These are phyloP conservation scores for Caracal caracal DNA, from an alignment of 2,113 vertebrate genomes.

Conservation along the genomic window DNA sequence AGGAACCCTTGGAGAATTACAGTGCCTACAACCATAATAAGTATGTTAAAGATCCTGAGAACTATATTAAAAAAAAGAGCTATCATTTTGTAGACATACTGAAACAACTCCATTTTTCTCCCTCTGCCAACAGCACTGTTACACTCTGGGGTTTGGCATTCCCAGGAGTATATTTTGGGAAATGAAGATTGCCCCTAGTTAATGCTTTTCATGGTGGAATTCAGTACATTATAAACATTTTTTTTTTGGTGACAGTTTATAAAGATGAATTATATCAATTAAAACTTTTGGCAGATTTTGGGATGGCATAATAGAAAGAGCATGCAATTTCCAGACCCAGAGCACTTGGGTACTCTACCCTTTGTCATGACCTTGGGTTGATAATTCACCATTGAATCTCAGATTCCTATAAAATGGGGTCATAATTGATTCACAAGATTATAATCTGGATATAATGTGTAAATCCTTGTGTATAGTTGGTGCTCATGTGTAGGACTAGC, in stretches of 20 bases:
- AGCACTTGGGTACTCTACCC: background rate
- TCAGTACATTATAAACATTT: slow-evolving; percentile 26
- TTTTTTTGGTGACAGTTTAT: background rate
- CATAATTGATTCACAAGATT: background rate
- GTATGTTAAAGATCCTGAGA: background rate
- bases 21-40: background rate
- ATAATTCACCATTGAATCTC: background rate
- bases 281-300: slow-evolving; percentile 12
- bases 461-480: background rate
- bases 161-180: background rate
- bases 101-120: background rate
- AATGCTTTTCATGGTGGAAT: slow-evolving; percentile 17
- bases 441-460: background rate
- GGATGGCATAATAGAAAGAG: background rate
- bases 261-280: slow-evolving; percentile 13
- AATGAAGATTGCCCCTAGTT: background rate
- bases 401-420: background rate
- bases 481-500: background rate
- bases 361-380: background rate
- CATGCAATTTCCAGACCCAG: background rate
- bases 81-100: background rate
- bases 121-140: background rate
- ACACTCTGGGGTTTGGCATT: background rate
- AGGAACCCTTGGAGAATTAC: background rate
- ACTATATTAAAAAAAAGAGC: background rate